Base-by-base conservation (phyloP, 2,888 invertebrate genomes). In the Actias luna region DNA sequence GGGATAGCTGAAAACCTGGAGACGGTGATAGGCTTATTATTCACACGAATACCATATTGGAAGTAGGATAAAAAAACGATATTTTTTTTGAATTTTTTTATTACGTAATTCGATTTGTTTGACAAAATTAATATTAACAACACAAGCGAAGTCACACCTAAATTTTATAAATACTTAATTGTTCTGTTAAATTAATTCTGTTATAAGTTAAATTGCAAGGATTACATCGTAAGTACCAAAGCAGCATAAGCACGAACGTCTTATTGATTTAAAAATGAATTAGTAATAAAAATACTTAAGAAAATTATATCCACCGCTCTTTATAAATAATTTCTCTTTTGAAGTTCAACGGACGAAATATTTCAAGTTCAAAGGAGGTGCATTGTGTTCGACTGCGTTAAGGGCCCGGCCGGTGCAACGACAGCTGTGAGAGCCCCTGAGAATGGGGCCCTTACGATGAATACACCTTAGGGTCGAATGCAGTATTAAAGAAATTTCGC, bases 381-480 rank as follows among this genome's bases (percentile, higher is more conserved):
- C 76, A 78, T 78, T 81, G 79, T 75, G 67, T 72, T 72, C 70
- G 73, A 69, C 67, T 10, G 46, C 46, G 46, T 50, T 75, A 69
- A 62, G 65, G 74, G 69, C 80, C 80, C 64, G 74, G 69, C 80
- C 80, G 82, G 77, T 84, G 84, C 83, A 81, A 58, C 82, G 85
- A 78, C 88, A 87, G 88, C 79, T 88, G 87, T 77, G 71, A 73
- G 66, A 74, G 74, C 74, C 69, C 71, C 73, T 83, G 82, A 82
- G 86, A 83, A 83, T 81, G 79, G 75, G n/a, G 69, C 71, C 70
- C 72, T 67, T 63, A 74, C 29, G n/a, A n/a, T n/a, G n/a, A 52
- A 55, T 59, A 59, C 70, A 35, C 58, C 36, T 46, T 61, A 57
- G 69, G 73, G 73, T 71, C 76, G 65, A 59, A 62, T 59, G 67